A percentile compares a stretch with the other conserved stretches of the same genome.
Conservation (phyloP, 2,113 vertebrate species). For the Tragelaphus scriptus region DNA sequence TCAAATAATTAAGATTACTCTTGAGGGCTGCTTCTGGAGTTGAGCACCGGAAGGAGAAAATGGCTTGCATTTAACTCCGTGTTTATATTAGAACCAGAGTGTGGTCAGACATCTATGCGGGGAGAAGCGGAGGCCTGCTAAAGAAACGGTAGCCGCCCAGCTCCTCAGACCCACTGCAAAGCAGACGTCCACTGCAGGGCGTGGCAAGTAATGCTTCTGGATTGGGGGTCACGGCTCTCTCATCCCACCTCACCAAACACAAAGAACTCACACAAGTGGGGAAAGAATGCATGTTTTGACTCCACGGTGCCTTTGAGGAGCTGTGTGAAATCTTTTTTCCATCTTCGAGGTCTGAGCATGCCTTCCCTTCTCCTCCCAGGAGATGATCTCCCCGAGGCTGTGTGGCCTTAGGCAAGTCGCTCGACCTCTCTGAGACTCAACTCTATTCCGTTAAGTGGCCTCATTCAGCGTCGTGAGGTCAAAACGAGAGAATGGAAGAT, state of each 20-base stretch:
- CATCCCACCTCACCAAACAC: background rate
- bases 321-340: background rate
- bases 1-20: background rate
- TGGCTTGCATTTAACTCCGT: accelerated
- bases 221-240: accelerated
- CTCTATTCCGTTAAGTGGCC: background rate
- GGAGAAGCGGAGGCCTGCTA: background rate
- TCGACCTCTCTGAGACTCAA: background rate
- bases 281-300: background rate
- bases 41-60: background rate
- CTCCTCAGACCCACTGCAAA: background rate
- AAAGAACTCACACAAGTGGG: background rate
- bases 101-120: background rate
- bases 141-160: background rate
- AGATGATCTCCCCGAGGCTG: background rate
- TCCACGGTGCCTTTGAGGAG: background rate
- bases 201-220: accelerated
- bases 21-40: background rate
- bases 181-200: accelerated
- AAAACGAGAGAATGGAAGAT: background rate
- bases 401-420: background rate
- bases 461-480: background rate
- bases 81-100: background rate
- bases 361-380: background rate
- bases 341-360: background rate